These are phyloP conservation scores for Pogonus chalceus DNA, from an alignment of 1,140 invertebrate species.

Conservation along the genomic window DNA sequence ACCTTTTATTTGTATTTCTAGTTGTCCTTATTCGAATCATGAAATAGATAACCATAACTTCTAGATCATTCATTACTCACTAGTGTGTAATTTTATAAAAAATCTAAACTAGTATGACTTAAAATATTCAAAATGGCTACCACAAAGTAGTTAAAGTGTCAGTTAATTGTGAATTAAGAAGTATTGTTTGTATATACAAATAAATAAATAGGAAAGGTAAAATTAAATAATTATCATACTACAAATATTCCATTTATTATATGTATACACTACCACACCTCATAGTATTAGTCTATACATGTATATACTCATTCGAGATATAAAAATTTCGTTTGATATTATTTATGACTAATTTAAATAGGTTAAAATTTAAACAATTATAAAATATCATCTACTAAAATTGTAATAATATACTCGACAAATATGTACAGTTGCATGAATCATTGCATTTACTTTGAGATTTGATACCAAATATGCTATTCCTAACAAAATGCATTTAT, in stretches of 20 bases:
- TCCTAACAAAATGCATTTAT: too few relatives aligned
- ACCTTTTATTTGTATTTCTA: too few relatives aligned
- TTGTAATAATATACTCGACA: not conserved
- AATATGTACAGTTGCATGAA: slow-evolving; percentile 2
- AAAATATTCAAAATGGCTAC: too few relatives aligned
- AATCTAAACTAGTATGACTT: too few relatives aligned
- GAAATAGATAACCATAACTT: too few relatives aligned
- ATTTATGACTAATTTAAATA: slow-evolving; percentile 4
- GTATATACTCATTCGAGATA: slow-evolving; percentile 3
- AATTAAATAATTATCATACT: not conserved
- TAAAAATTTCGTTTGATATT: slow-evolving; percentile 7
- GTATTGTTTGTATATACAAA: not conserved
- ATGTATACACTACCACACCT: not conserved
- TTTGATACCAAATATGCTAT: not conserved
- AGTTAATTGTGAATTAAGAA: too few relatives aligned
- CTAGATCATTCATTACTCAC: too few relatives aligned
- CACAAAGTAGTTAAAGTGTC: too few relatives aligned
- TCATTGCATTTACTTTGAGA: not conserved
- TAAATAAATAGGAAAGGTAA: not conserved
- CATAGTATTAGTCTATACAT: not conserved
- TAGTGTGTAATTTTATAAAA: too few relatives aligned
- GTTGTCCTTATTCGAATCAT: too few relatives aligned
- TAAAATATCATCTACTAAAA: slow-evolving; percentile 1
- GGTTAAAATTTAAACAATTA: not conserved
- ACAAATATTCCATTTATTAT: slow-evolving; percentile 6